phyloP scores from a whole-genome alignment of 2,113 vertebrate genomes.

The Cebus imitator region DNA sequence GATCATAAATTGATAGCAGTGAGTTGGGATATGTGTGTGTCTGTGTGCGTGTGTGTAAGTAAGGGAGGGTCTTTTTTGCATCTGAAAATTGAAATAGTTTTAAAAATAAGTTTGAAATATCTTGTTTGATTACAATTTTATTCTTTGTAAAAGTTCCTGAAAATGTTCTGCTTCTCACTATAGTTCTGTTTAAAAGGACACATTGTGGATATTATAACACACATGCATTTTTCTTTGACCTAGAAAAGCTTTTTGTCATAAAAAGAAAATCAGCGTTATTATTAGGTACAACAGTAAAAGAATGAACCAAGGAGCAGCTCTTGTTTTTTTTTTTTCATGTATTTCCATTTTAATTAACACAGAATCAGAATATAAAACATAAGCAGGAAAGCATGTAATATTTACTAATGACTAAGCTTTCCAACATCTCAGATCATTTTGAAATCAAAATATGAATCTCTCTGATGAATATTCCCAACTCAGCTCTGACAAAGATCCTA shows the following conservation, averaged over 20 bases:
- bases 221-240: constrained; percentile 27
- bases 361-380: background rate
- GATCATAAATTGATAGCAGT: background rate
- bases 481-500: background rate
- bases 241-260: constrained; percentile 39
- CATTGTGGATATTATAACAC: constrained; percentile 19
- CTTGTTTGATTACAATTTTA: constrained; percentile 5
- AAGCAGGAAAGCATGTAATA: constrained; percentile 49
- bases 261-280: constrained; percentile 21
- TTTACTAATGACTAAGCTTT: constrained; percentile 37
- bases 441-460: constrained; percentile 28
- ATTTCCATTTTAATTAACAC: constrained; percentile 58
- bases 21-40: accelerated
- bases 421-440: constrained; percentile 24
- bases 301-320: background rate
- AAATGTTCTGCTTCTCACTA: background rate
- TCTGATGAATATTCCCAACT: background rate
- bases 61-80: background rate
- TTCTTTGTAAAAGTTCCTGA: background rate
- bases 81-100: background rate
- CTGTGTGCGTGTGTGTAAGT: background rate
- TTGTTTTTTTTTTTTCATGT: constrained; percentile 36
- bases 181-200: background rate
- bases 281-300: constrained; percentile 6
- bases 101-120: background rate